phyloP scores from a whole-genome alignment of 2,888 invertebrate species.

The Megaustenia siamemsis region DNA sequence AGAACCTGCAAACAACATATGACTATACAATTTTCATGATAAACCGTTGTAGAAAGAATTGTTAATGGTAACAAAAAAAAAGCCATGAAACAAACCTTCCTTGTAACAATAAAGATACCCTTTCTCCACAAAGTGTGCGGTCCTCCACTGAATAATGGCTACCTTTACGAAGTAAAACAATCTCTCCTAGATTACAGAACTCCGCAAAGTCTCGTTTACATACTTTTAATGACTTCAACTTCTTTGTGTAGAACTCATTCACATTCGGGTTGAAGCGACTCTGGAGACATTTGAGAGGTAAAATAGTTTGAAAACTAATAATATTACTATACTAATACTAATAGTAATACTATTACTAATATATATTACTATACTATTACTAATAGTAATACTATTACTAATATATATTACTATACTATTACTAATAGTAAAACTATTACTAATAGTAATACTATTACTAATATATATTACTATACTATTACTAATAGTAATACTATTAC shows the following conservation, averaged over 20 bases:
- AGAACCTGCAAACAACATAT: no score
- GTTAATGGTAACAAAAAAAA: background rate
- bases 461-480: no score
- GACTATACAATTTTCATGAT: no score
- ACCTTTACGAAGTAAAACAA: constrained; percentile 86
- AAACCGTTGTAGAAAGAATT: background rate
- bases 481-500: no score
- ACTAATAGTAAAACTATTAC: no score
- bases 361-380: no score
- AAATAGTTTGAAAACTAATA: no score
- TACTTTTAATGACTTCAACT: constrained; percentile 90
- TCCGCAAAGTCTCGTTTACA: constrained; percentile 90
- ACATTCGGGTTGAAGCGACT: constrained; percentile 20
- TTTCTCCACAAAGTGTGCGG: constrained; percentile 88
- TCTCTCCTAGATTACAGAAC: constrained; percentile 86
- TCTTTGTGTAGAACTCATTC: constrained; percentile 75
- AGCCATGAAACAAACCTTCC: constrained; percentile 84
- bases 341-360: no score
- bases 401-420: no score
- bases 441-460: no score
- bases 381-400: no score
- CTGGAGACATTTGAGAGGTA: background rate
- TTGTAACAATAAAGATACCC: constrained; percentile 88
- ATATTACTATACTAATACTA: no score
- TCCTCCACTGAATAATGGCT: constrained; percentile 90